Percentiles rank a stretch among this genome's conserved stretches.
These are phyloP conservation scores for Tinamus guttatus DNA, from an alignment of 2,113 vertebrate genomes.

Conservation along the genomic window DNA sequence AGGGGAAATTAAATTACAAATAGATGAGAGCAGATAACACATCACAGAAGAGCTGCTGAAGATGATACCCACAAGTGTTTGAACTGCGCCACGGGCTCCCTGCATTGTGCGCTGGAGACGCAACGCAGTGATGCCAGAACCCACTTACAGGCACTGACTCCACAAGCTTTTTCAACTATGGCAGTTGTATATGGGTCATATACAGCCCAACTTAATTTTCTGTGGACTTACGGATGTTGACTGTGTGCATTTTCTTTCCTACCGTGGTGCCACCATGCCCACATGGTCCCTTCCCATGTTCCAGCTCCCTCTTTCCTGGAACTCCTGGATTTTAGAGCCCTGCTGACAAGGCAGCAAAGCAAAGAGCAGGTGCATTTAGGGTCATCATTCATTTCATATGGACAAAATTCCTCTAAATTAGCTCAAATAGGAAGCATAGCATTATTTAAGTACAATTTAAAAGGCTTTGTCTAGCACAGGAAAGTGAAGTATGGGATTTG, in stretches of 20 bases:
- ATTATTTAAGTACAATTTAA: background rate
- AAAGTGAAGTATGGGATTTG: background rate
- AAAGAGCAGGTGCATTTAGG: background rate
- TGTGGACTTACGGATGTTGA: background rate
- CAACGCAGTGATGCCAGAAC: background rate
- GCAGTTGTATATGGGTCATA: too few species aligned
- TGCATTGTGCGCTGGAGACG: background rate
- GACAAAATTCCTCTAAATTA: background rate
- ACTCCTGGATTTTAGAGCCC: background rate
- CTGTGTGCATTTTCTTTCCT: background rate
- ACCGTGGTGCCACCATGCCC: background rate
- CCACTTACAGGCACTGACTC: background rate
- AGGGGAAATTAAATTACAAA: conserved; percentile 35
- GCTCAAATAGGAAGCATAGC: background rate
- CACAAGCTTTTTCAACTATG: background rate
- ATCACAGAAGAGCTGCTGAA: background rate
- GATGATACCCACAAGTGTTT: background rate
- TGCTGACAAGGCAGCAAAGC: background rate
- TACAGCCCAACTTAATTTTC: background rate
- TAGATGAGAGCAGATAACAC: background rate
- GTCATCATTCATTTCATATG: background rate
- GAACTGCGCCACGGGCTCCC: background rate
- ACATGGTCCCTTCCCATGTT: background rate
- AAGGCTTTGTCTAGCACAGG: background rate
- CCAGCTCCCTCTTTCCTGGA: background rate